Evolutionary conservation across 2,888 invertebrate species (phyloP), one percentile per base, ranked within the genome.

Genomic region (Phaonia tiefii): DNA sequence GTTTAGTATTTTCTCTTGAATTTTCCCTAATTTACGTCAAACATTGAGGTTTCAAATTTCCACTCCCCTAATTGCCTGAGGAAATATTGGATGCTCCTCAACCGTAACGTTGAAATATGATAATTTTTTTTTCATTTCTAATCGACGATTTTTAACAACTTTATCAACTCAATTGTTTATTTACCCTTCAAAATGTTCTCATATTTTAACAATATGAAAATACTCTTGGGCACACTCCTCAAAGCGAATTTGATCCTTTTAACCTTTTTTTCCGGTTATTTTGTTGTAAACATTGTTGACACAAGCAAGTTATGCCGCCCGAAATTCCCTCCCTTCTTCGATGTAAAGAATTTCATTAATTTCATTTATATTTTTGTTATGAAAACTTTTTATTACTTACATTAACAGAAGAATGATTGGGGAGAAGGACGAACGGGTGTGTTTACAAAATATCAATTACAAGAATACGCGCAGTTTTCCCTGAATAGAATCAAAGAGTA

Each of bases 401-500:
- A 63, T 63, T 63, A 63, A 63, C 22, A n/a, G 22, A 20, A 37
- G 37, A 10, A 10, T 31, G 2, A 26, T n/a, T 17, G n/a, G 39
- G 10, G 37, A 39, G 1, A 11, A 7, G 25, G 13, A n/a, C 13
- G 31, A 37, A 31, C 60, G 60, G 17, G 60, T 39, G 2, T 63
- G 63, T 63, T 63, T 39, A 63, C 42, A 63, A 63, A 63, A 63
- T 63, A 63, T 63, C 63, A 63, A 63, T 63, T 63, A 63, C 63
- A 63, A 31, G 31, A 5, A 5, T 11, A 17, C 17, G 39, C n/a
- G n/a, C n/a, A n/a, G n/a, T 39, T 31, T 3, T 8, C 31, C 8
- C 31, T 31, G 31, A 3, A 8, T 31, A n/a, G n/a, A 31, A 31
- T 31, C 8, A 31, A 5, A 31, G 31, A 31, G 31, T 5, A 31